Percentiles rank a stretch among this genome's conserved stretches.
phyloP scores from a whole-genome alignment of 2,113 vertebrate genomes.

The Ovis canadensis region DNA sequence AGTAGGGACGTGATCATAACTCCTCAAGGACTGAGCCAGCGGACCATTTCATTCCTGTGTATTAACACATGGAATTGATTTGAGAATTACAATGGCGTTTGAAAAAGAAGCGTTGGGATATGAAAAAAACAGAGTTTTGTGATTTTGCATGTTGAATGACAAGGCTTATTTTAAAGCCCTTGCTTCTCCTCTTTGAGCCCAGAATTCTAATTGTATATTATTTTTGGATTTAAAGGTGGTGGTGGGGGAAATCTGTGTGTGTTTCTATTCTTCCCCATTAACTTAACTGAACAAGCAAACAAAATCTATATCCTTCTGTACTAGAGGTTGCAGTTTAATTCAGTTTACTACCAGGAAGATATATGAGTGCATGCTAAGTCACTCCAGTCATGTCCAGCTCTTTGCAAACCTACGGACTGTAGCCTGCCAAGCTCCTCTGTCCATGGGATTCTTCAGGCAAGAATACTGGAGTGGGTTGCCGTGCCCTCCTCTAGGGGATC shows the following conservation, averaged over 20 bases:
- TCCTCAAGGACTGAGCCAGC: neutral
- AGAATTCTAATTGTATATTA: neutral
- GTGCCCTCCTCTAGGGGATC: neutral
- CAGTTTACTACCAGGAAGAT: neutral
- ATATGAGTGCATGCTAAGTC: neutral
- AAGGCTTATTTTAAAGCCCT: neutral
- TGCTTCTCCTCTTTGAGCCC: neutral
- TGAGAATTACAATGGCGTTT: slow-evolving; percentile 24
- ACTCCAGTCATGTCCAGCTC: neutral
- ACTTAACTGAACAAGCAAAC: neutral
- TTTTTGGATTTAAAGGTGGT: neutral
- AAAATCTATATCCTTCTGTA: neutral
- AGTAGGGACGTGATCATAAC: neutral
- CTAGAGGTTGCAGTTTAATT: neutral
- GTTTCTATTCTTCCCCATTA: neutral
- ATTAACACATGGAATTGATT: slow-evolving; percentile 20
- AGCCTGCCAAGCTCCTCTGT: neutral
- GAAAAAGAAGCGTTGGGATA: neutral
- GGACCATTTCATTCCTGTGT: neutral
- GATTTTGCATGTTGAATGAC: neutral
- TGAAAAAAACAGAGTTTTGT: neutral
- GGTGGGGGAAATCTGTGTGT: neutral
- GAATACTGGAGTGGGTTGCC: neutral
- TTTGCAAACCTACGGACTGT: neutral
- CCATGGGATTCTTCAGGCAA: neutral